Evolutionary conservation across 2,888 invertebrate species (phyloP), one percentile per base, ranked within the genome.

Genomic region (Watsonalla cultraria): DNA sequence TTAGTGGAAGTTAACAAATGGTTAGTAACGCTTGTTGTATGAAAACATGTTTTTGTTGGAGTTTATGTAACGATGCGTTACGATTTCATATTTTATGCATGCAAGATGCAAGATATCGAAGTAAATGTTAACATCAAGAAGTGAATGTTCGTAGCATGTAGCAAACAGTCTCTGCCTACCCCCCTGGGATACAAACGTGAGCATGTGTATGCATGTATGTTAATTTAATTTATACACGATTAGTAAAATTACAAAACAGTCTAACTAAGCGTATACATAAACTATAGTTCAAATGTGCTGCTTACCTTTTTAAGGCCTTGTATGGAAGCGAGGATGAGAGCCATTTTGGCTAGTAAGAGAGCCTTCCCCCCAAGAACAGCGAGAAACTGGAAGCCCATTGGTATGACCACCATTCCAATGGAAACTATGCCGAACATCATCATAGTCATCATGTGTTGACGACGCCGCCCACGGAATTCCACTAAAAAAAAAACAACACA

Each of bases 351-450:
- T 15, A 96, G 83, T 0, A 96, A 82, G 5, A 96, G 79, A 0
- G 96, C 96, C 75, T 96, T 96, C 37, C 96, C 96, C 6, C 96
- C 95, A 1, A 96, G 90, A 0, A 96, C 94, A 0, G 96, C 95
- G 0, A 96, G 90, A 79, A 96, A 94, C 78, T 96, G 96, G 76
- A 96, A 96, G 11, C 96, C 96, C 93, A 96, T 93, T 0, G 96
- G 96, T 11, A 96, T 90, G 0, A 96, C 76, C 5, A 96, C 93
- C 77, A 95, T 93, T 0, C 95, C 94, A 72, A 96, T 92, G 13
- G 96, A 93, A 35, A 96, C 92, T 14, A 95, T 85, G 0, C 95
- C 96, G 72, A 96, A 95, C 91, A 96, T 93, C 92, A 96, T 93
- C 83, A 96, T 92, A 0, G 95, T 94, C 83, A 95, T 92, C 92